Evolutionary conservation across 1,140 invertebrate genomes (phyloP).

Genomic region (Limonius californicus): DNA sequence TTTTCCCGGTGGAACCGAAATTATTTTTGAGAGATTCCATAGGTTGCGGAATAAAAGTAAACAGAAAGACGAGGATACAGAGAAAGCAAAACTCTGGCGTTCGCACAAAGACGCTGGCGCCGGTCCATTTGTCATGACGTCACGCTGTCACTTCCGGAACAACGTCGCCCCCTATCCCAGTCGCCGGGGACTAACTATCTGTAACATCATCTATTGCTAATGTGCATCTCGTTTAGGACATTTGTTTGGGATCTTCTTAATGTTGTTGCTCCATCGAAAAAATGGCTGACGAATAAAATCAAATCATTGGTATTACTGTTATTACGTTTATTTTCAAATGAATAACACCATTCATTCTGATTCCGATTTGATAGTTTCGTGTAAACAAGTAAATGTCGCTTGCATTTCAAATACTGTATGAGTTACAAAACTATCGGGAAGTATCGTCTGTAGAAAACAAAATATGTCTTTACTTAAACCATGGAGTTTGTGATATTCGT

Average conservation of each 20-base stretch:
- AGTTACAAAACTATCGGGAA: too few species aligned
- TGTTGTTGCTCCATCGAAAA: background rate
- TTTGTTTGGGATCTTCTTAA: background rate
- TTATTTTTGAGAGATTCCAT: background rate
- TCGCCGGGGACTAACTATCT: conserved; percentile 18
- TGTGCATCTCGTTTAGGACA: conserved; percentile 4
- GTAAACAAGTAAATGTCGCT: too few species aligned
- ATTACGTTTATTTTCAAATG: too few species aligned
- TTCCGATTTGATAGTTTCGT: too few species aligned
- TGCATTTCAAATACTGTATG: too few species aligned
- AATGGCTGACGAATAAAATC: too few species aligned
- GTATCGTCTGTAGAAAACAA: too few species aligned
- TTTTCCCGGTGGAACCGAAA: background rate
- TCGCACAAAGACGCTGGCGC: conserved; percentile 35
- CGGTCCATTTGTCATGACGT: conserved; percentile 44
- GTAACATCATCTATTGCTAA: conserved; percentile 19
- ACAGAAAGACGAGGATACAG: background rate
- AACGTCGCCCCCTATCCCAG: conserved; percentile 21
- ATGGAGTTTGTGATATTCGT: too few species aligned
- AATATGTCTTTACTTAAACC: too few species aligned
- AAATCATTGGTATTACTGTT: too few species aligned
- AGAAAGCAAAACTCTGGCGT: background rate
- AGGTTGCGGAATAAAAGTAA: background rate
- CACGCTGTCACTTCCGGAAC: conserved; percentile 40
- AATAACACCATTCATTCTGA: too few species aligned